phyloP scores from a whole-genome alignment of 64 coral and sea anemone species.

The Dendrophyllia cribrosa region DNA sequence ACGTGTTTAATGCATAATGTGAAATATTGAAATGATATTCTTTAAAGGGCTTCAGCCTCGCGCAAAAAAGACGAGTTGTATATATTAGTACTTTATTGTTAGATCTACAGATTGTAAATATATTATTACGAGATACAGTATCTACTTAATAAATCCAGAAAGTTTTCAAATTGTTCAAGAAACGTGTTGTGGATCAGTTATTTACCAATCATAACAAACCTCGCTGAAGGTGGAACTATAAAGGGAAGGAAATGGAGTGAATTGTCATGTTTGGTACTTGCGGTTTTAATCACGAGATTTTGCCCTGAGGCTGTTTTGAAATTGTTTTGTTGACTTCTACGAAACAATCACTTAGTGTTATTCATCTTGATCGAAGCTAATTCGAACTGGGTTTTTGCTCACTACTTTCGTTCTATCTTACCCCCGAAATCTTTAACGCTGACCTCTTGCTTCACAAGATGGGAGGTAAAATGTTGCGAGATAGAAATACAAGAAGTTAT shows the following conservation, averaged over 20 bases:
- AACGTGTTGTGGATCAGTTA: constrained; percentile 1
- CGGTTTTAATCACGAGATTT: neutral
- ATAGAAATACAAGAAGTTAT: neutral
- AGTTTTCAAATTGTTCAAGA: neutral
- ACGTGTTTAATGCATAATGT: constrained; percentile 12
- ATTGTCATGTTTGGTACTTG: neutral
- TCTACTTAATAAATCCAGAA: constrained; percentile 46
- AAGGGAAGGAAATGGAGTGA: neutral
- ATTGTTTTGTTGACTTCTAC: neutral
- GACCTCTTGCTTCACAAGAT: neutral
- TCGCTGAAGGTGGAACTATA: neutral
- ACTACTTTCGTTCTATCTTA: neutral
- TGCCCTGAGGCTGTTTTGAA: neutral
- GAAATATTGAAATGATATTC: constrained; percentile 19
- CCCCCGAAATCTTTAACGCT: neutral
- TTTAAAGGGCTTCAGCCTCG: neutral
- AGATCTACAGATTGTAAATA: constrained; percentile 53
- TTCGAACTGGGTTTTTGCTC: neutral
- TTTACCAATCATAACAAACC: neutral
- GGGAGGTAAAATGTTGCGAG: neutral
- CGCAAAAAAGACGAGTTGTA: neutral
- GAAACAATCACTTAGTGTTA: neutral
- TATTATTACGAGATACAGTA: constrained; percentile 19
- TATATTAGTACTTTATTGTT: constrained; percentile 25
- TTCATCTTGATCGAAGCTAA: neutral